Conservation (phyloP, 2,797 vertebrate species). For the Aldrovandia affinis region DNA sequence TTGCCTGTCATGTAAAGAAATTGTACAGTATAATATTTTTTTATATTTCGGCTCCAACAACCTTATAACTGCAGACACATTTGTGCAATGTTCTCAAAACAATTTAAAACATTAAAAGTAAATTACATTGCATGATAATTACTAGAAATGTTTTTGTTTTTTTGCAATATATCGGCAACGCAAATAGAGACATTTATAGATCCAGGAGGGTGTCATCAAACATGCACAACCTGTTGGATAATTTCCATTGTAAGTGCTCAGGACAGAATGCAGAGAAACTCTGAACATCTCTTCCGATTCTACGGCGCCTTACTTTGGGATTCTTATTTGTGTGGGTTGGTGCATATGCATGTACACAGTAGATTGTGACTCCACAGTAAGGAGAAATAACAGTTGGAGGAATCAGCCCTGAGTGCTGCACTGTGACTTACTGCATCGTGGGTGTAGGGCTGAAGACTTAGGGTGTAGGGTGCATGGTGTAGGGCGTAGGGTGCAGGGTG, state of each 20-base stretch:
- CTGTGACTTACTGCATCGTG: background rate
- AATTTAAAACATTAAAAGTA: background rate
- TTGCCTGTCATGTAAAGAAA: background rate
- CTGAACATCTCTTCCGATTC: background rate
- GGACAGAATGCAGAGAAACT: background rate
- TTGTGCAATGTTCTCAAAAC: background rate
- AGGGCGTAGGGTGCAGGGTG: too few species aligned
- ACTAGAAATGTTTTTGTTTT: background rate
- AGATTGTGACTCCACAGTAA: slow-evolving; percentile 59
- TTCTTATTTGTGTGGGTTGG: slow-evolving; percentile 62
- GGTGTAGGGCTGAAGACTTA: too few species aligned
- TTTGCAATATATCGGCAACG: background rate
- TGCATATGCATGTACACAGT: slow-evolving; percentile 55
- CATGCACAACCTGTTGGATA: background rate
- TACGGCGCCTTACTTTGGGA: slow-evolving; percentile 47
- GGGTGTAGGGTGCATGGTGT: too few species aligned
- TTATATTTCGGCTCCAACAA: background rate
- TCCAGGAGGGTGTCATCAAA: background rate
- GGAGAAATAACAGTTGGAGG: slow-evolving; percentile 50
- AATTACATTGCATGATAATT: background rate
- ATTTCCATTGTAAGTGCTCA: background rate
- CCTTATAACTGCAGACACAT: background rate
- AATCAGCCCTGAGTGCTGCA: slow-evolving; percentile 48
- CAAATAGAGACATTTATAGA: background rate
- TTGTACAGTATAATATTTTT: background rate